These are phyloP conservation scores for Anorthoa munda DNA, from an alignment of 2,888 invertebrate genomes.

Conservation along the genomic window DNA sequence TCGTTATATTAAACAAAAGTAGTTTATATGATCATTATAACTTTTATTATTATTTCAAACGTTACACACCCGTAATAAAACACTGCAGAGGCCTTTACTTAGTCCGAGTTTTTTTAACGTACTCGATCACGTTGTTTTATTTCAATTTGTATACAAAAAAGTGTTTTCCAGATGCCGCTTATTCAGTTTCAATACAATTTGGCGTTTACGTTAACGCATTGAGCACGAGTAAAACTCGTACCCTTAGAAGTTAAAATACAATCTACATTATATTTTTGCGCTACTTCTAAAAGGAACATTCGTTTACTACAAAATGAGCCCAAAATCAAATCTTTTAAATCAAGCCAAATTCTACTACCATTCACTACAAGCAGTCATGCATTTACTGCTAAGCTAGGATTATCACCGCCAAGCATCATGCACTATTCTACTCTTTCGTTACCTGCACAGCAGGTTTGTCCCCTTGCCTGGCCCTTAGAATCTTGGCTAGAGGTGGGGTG, in stretches of 20 bases:
- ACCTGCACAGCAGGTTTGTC: slow-evolving; percentile 79
- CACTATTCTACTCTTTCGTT: slow-evolving; percentile 53
- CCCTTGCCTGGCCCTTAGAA: slow-evolving; percentile 69
- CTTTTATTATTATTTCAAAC: too few relatives aligned
- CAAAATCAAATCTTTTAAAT: background rate
- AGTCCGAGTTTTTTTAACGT: too few relatives aligned
- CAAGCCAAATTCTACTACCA: background rate
- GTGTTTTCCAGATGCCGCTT: too few relatives aligned
- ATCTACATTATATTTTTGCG: background rate
- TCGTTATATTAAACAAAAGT: too few relatives aligned
- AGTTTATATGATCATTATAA: too few relatives aligned
- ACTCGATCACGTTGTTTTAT: too few relatives aligned
- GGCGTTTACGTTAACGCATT: too few relatives aligned
- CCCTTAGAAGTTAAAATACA: background rate
- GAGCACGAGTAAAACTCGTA: too few relatives aligned
- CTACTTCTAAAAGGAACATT: background rate
- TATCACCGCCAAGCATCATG: slow-evolving; percentile 33
- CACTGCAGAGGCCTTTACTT: too few relatives aligned
- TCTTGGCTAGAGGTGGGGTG: slow-evolving; percentile 82
- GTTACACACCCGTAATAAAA: too few relatives aligned
- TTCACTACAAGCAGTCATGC: slow-evolving; percentile 45
- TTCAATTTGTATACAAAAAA: too few relatives aligned
- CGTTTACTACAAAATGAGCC: background rate
- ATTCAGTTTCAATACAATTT: too few relatives aligned
- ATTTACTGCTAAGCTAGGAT: slow-evolving; percentile 9